Base-by-base conservation (phyloP, 1,140 invertebrate genomes). In the Cotesia chilonis region DNA sequence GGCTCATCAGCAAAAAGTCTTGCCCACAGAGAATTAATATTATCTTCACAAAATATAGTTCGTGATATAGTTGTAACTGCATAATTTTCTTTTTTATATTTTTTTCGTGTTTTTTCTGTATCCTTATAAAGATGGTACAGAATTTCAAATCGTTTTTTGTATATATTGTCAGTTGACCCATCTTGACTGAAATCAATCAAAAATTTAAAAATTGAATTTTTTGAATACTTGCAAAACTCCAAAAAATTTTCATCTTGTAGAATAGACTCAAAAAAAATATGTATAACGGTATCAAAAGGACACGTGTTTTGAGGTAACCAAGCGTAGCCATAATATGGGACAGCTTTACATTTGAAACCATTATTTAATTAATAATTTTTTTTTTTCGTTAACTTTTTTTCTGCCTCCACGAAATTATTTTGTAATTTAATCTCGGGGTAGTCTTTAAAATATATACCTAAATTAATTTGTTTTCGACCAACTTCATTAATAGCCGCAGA, bases 181-280 rank as follows among this genome's bases (percentile, higher is more conserved):
- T 55, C 6, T 17, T 55, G 4, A 12, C n/a, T 55, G 54, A 55
- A 55, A 55, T 55, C 54, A 12, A 55, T 17, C 12, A 55, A 17
- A 55, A 55, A 55, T 55, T 55, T 55, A 55, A 55, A 55, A 55
- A n/a, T 55, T 12, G 4, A 17, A 55, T 55, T 55, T 14, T 55
- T 1, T 5, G 54, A 55, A 55, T n/a, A 12, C n/a, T 55, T 12
- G 12, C 54, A 55, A 55, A 55, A 55, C n/a, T 55, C n/a, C 14
- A 55, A 55, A 17, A 55, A 55, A 55, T 17, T n/a, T n/a, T 5
- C 12, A 55, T 55, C 54, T 55, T 55, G 54, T 12, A 55, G 54
- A 1, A 17, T 12, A 55, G 9, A 6, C n/a, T 55, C 54, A 55
- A 55, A 55, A 55, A 55, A 12, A 4, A 55, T 55, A 14, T 55